A percentile compares a stretch with the other conserved stretches of the same genome.
Conservation (phyloP, 2,113 vertebrate genomes). For the Saccopteryx bilineata region DNA sequence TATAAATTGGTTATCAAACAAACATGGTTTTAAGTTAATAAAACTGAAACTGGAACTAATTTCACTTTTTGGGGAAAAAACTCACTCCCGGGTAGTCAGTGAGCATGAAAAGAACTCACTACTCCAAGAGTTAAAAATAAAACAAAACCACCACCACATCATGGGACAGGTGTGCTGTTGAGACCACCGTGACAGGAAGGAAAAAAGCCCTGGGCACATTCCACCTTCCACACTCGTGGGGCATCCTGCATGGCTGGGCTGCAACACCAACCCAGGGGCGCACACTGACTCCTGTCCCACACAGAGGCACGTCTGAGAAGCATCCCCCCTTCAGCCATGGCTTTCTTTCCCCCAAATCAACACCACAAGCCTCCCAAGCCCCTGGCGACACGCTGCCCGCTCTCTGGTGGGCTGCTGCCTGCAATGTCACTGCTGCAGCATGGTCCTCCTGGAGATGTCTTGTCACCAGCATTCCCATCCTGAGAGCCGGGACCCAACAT, state of each 20-base stretch:
- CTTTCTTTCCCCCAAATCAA: background rate
- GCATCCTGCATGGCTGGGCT: background rate
- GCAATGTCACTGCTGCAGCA: accelerated
- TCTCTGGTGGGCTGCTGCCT: accelerated
- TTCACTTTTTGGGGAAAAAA: too few relatives aligned
- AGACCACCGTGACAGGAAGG: accelerated
- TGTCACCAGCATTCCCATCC: background rate
- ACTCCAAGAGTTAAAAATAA: too few relatives aligned
- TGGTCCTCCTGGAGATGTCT: accelerated
- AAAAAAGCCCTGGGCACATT: accelerated
- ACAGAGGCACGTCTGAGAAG: background rate
- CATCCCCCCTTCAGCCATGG: background rate
- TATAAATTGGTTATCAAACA: too few relatives aligned
- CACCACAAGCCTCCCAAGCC: background rate
- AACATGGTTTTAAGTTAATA: too few relatives aligned
- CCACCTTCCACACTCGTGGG: accelerated
- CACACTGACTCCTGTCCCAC: background rate
- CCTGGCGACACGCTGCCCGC: accelerated
- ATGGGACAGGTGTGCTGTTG: accelerated
- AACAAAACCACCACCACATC: accelerated
- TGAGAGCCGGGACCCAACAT: background rate
- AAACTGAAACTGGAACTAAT: too few relatives aligned
- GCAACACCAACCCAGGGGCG: background rate
- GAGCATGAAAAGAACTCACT: too few relatives aligned
- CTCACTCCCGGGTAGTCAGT: too few relatives aligned